phyloP scores from a whole-genome alignment of 2,797 vertebrate species.

The Vultur gryphus region DNA sequence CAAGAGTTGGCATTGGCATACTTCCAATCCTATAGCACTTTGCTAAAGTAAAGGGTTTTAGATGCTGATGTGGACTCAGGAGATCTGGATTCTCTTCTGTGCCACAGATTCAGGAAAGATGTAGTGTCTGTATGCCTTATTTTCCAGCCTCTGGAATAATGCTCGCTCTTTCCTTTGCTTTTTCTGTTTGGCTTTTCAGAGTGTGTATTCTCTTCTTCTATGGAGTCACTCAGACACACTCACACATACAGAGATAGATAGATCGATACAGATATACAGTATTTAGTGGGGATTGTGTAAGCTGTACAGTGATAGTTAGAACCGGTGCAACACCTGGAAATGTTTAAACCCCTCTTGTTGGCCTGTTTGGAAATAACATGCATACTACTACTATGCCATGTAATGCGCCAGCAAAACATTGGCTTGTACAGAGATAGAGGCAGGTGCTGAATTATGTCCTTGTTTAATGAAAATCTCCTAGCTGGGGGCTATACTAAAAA shows the following conservation, averaged over 20 bases:
- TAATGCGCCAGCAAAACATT: background rate
- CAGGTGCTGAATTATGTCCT: slow-evolving; percentile 12
- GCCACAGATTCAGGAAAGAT: background rate
- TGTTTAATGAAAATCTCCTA: slow-evolving; percentile 6
- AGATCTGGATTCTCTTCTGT: background rate
- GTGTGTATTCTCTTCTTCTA: background rate
- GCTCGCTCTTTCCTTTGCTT: background rate
- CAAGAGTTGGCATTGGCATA: background rate
- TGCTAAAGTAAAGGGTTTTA: background rate
- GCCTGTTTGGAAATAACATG: background rate
- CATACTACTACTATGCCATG: background rate
- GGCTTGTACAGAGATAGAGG: background rate
- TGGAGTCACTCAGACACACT: background rate
- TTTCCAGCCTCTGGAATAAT: background rate
- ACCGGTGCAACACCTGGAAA: background rate
- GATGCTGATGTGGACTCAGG: background rate
- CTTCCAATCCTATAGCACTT: background rate
- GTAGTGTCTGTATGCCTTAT: background rate
- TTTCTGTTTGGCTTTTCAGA: background rate
- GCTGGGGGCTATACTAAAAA: background rate
- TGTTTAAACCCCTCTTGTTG: background rate
- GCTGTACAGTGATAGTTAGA: background rate
- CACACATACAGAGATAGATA: background rate
- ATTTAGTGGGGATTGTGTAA: background rate
- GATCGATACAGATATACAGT: background rate